phyloP scores from a whole-genome alignment of 1,140 invertebrate species.

The Parasteatoda tepidariorum region DNA sequence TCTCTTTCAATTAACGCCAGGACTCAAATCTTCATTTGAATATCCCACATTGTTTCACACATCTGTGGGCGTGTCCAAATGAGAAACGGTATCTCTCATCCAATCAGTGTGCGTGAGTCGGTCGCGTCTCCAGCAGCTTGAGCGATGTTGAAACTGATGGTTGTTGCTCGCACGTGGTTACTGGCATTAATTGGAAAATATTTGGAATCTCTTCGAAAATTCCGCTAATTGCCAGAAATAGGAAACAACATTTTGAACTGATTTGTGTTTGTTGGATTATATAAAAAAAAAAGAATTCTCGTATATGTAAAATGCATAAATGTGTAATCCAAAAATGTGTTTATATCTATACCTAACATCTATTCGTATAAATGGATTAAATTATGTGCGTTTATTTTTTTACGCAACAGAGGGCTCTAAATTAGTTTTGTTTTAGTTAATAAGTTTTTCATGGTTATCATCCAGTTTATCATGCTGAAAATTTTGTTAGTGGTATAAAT shows the following conservation, averaged over 20 bases:
- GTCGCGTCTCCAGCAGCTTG: neutral
- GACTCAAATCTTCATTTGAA: slow-evolving; percentile 36
- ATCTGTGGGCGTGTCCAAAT: slow-evolving; percentile 17
- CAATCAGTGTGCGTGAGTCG: neutral
- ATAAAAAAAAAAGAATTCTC: neutral
- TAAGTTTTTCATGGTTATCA: no score
- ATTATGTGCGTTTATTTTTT: neutral
- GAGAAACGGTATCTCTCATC: neutral
- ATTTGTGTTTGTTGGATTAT: neutral
- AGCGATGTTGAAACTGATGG: neutral
- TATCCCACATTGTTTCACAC: slow-evolving; percentile 30
- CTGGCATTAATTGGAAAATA: slow-evolving; percentile 40
- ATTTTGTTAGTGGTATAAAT: no score
- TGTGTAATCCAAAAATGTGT: neutral
- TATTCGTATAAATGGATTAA: neutral
- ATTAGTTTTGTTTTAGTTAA: no score
- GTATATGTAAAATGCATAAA: neutral
- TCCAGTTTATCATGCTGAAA: no score
- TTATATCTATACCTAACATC: neutral
- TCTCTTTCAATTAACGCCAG: slow-evolving; percentile 28
- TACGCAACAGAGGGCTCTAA: neutral
- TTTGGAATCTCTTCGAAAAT: slow-evolving; percentile 20
- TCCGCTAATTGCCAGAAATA: neutral
- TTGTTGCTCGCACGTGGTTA: slow-evolving; percentile 5
- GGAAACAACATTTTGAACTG: neutral